Evolutionary conservation across 2,888 invertebrate genomes (phyloP).

Genomic region (Autographa gamma): DNA sequence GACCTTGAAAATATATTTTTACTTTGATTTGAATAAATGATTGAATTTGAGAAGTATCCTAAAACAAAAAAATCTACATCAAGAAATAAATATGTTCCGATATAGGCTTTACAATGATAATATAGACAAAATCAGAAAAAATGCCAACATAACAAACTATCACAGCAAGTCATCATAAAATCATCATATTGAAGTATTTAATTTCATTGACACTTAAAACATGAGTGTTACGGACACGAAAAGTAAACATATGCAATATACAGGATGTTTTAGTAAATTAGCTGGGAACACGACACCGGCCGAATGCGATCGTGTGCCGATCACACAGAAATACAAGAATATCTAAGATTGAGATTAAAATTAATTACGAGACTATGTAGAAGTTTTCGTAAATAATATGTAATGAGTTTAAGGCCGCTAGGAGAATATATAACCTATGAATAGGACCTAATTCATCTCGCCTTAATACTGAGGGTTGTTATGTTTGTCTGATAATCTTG

Average conservation of each 20-base stretch:
- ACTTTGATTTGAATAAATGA: no score
- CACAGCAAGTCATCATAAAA: slow-evolving; percentile 14
- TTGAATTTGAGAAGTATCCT: no score
- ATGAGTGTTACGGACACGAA: slow-evolving; percentile 45
- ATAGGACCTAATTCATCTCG: no score
- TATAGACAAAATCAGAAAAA: slow-evolving; percentile 8
- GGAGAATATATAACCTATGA: no score
- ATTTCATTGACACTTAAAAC: slow-evolving; percentile 33
- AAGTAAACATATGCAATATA: slow-evolving; percentile 55
- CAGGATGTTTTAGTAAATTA: slow-evolving; percentile 57
- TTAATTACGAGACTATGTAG: no score
- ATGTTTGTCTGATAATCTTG: no score
- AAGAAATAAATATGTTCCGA: not conserved
- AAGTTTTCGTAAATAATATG: no score
- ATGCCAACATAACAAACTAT: not conserved
- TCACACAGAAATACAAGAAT: not conserved
- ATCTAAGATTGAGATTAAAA: no score
- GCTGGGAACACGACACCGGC: slow-evolving; percentile 29
- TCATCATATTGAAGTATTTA: slow-evolving; percentile 30
- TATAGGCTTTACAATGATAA: not conserved
- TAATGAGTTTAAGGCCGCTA: no score
- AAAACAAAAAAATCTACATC: no score
- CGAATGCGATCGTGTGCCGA: slow-evolving; percentile 15
- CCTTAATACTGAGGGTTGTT: no score
- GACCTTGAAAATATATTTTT: not conserved